phyloP scores from a whole-genome alignment of 1,140 invertebrate species.

The Pseudomyrmex flavicornis region DNA sequence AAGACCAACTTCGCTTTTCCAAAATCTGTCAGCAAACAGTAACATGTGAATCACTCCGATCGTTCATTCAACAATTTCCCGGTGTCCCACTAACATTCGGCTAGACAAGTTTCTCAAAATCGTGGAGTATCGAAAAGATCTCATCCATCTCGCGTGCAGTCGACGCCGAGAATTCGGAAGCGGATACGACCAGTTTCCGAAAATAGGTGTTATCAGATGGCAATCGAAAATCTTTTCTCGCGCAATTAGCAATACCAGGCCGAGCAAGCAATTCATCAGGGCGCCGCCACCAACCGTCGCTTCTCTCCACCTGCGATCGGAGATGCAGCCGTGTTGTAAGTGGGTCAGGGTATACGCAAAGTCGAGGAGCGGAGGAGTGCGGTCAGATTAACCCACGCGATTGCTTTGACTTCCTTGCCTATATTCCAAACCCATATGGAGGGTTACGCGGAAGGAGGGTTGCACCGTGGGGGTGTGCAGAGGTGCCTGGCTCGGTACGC shows the following conservation, averaged over 20 bases:
- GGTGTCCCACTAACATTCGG: slow-evolving; percentile 55
- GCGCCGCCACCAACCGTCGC: slow-evolving; percentile 25
- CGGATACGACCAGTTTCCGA: slow-evolving; percentile 48
- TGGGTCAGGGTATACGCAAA: slow-evolving; percentile 76
- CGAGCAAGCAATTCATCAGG: slow-evolving; percentile 61
- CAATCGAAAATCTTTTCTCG: slow-evolving; percentile 44
- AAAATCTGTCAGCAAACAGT: slow-evolving; percentile 55
- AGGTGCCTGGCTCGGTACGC: slow-evolving; percentile 81
- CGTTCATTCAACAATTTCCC: slow-evolving; percentile 48
- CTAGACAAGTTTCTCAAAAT: slow-evolving; percentile 4
- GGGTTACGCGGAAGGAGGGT: slow-evolving; percentile 55
- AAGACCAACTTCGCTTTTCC: slow-evolving; percentile 35
- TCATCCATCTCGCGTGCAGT: slow-evolving; percentile 38
- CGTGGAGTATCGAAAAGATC: background rate
- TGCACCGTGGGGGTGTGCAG: slow-evolving; percentile 54
- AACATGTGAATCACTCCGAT: slow-evolving; percentile 63
- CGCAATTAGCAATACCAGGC: slow-evolving; percentile 67
- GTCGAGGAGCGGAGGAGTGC: slow-evolving; percentile 33
- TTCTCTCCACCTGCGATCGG: slow-evolving; percentile 46
- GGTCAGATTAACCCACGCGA: slow-evolving; percentile 76
- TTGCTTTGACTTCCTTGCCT: slow-evolving; percentile 75
- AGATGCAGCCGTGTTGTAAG: slow-evolving; percentile 68
- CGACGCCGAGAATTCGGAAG: slow-evolving; percentile 16
- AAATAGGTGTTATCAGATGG: slow-evolving; percentile 65
- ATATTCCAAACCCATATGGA: slow-evolving; percentile 64